A percentile compares a stretch with the other conserved stretches of the same genome.
Conservation (phyloP, 2,113 vertebrate species). For the Isichthys henryi region DNA sequence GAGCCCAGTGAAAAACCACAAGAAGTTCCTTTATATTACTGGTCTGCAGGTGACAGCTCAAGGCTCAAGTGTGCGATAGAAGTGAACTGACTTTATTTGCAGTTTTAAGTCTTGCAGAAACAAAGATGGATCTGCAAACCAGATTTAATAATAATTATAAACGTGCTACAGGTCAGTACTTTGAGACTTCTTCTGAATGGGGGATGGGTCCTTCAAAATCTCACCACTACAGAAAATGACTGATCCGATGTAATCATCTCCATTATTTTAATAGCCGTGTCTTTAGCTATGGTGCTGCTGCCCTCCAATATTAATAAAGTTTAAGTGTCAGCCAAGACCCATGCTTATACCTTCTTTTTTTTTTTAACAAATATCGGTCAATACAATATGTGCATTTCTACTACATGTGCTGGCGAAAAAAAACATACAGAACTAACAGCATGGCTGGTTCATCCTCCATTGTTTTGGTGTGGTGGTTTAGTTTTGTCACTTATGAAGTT, state of each 20-base stretch:
- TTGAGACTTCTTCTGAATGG: neutral
- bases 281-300: neutral
- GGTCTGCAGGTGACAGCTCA: neutral
- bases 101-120: neutral
- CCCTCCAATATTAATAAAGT: neutral
- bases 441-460: neutral
- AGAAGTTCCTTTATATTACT: neutral
- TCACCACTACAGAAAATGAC: neutral
- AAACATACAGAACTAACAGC: neutral
- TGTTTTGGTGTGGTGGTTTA: neutral
- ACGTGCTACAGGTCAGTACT: neutral
- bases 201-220: neutral
- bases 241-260: neutral
- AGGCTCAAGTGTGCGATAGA: neutral
- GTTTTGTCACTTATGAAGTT: neutral
- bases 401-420: neutral
- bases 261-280: neutral
- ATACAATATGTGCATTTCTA: neutral
- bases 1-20: neutral
- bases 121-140: neutral
- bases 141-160: neutral
- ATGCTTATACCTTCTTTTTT: neutral
- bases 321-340: neutral
- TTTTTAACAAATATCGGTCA: neutral
- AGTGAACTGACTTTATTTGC: neutral